These are phyloP conservation scores for Spodoptera frugiperda DNA, from an alignment of 1,140 invertebrate genomes.

Conservation along the genomic window DNA sequence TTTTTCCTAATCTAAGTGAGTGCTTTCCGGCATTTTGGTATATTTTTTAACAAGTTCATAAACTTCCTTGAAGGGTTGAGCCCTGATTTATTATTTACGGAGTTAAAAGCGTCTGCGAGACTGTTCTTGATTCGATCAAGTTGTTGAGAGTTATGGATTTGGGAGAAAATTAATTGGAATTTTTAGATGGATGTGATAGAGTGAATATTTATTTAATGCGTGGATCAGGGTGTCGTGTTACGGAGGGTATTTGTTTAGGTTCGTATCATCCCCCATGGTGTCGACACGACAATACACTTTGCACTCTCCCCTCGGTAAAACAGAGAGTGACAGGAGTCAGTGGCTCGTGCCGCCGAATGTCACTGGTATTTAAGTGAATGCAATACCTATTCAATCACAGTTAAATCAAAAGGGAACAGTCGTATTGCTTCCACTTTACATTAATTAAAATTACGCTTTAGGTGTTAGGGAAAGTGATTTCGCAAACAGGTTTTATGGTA, in stretches of 20 bases:
- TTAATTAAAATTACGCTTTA: conserved; percentile 5
- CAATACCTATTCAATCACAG: conserved; percentile 28
- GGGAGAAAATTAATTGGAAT: neutral
- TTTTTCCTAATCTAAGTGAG: conserved; percentile 46
- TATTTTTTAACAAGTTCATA: conserved; percentile 50
- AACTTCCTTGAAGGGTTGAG: conserved; percentile 43
- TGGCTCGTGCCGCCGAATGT: conserved; percentile 24
- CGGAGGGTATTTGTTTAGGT: conserved; percentile 38
- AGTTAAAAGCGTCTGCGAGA: conserved; percentile 42
- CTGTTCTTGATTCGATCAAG: conserved; percentile 40
- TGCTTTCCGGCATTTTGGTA: conserved; percentile 38
- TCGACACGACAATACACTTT: conserved; percentile 49
- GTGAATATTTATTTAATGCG: conserved; percentile 41
- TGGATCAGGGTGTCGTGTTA: conserved; percentile 43
- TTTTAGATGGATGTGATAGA: conserved; percentile 10
- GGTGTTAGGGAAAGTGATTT: neutral
- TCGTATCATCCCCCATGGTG: conserved; percentile 34
- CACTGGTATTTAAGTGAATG: conserved; percentile 35
- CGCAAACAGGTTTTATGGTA: neutral
- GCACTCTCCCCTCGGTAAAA: conserved; percentile 34
- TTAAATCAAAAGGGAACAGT: neutral
- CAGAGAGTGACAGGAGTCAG: conserved; percentile 43
- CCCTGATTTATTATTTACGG: conserved; percentile 45
- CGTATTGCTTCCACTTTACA: conserved; percentile 6
- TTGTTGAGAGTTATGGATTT: conserved; percentile 37